Evolutionary conservation across 1,140 invertebrate species (phyloP), one percentile per base, ranked within the genome.

Genomic region (Caenorhabditis tropicalis): DNA sequence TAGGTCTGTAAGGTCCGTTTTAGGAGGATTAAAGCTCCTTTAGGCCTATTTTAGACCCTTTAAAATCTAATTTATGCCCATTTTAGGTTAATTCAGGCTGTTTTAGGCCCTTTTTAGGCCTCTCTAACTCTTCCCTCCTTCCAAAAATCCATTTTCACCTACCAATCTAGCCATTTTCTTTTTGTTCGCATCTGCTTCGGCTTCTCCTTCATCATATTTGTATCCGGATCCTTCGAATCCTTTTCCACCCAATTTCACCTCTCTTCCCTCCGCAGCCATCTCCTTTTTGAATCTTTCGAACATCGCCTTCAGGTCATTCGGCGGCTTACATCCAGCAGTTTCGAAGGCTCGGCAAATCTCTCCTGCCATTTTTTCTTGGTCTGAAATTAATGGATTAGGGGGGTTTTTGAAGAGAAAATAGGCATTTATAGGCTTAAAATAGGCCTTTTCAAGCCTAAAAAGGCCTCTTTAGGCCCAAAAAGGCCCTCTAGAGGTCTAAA

Each of bases 161-260:
- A 43, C 39, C 12, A 85, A 33, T 33, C 81, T 65, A 24, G 80
- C 48, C 80, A 85, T 82, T 60, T 48, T 98, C 92, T 98, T 98
- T 92, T 97, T 97, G 88, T 92, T 90, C 31, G 99, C 96, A 88
- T 96, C 96, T 0, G 95, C 95, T 51, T 97, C 95, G 0, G 97
- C 97, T 92, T 99, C 98, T 6, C 95, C 95, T 91, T 99, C 97
- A 92, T 99, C 98, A 92, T 99, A 99, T 91, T 99, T 99, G 92
- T 98, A 99, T 19, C 97, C 97, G 85, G 91, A 91, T 36, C 93
- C 93, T 56, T 89, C 87, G 89, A 91, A 86, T 15, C 93, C 93
- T 93, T 98, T 98, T 1, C 97, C 97, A 90, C 96, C 96, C 90
- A 98, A 95, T 88, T 97, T 96, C 6, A 99, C 95, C 88, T 95